These are phyloP conservation scores for Gymnoscopelus microlampas DNA, from an alignment of 2,797 vertebrate genomes.

Conservation along the genomic window DNA sequence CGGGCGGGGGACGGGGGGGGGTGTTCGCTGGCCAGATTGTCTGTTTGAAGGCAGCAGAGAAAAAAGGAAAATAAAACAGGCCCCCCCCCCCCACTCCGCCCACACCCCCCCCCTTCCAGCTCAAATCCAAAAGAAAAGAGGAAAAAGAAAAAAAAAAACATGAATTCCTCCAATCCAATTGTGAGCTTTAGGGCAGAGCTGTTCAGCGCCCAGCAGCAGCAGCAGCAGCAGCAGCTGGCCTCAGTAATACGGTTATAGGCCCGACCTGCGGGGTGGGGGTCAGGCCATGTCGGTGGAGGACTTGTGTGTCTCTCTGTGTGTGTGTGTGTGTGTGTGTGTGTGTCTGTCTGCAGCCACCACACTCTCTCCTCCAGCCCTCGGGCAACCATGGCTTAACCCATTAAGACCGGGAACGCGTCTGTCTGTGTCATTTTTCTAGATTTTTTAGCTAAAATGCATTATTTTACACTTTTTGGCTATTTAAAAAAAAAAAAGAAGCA, in stretches of 20 bases:
- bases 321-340: slow-evolving; percentile 32
- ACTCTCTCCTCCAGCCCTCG: slow-evolving; percentile 43
- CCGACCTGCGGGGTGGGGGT: slow-evolving; percentile 85
- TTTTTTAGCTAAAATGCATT: no score
- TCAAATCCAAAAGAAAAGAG: slow-evolving; percentile 80
- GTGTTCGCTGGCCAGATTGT: slow-evolving; percentile 63
- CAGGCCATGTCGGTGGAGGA: slow-evolving; percentile 81
- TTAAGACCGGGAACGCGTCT: no score
- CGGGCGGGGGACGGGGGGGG: slow-evolving; percentile 35
- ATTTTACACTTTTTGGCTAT: no score
- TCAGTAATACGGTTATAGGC: slow-evolving; percentile 93
- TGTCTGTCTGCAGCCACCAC: slow-evolving; percentile 48
- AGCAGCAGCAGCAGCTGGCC: slow-evolving; percentile 87
- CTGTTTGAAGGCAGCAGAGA: slow-evolving; percentile 60
- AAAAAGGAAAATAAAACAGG: slow-evolving; percentile 11
- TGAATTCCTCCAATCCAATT: slow-evolving; percentile 95
- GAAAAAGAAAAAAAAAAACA: slow-evolving; percentile 79
- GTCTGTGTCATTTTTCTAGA: no score
- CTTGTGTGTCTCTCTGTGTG: slow-evolving; percentile 65
- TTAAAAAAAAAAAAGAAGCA: no score
- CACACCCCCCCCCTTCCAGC: neutral
- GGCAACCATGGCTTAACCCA: slow-evolving; percentile 32
- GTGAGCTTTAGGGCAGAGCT: slow-evolving; percentile 88
- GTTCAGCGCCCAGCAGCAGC: slow-evolving; percentile 52
- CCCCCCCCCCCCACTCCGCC: neutral